These are phyloP conservation scores for Seriola quinqueradiata DNA, from an alignment of 2,113 vertebrate species.

Conservation along the genomic window DNA sequence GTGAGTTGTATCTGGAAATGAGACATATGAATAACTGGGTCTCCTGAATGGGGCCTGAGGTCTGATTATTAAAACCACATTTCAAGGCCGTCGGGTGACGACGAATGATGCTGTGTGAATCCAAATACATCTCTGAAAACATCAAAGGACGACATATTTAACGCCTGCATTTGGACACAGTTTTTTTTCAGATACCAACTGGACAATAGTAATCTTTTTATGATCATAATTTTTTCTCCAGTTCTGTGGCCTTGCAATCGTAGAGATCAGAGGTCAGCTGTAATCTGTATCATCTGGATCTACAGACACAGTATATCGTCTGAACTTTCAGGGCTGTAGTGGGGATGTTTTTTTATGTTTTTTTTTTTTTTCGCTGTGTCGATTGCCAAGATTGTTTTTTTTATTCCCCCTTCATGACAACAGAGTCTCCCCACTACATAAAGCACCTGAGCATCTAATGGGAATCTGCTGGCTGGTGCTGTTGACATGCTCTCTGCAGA, in stretches of 20 bases:
- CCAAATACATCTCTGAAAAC: neutral
- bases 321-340: neutral
- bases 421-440: constrained; percentile 6
- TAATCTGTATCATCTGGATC: constrained; percentile 16
- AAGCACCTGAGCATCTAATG: constrained; percentile 71
- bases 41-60: neutral
- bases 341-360: constrained; percentile 2
- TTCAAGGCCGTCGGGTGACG: neutral
- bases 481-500: constrained; percentile 62
- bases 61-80: neutral
- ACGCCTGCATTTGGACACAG: neutral
- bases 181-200: neutral
- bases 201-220: neutral
- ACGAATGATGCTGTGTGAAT: neutral
- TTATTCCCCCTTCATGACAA: constrained; percentile 3
- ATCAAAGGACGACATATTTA: neutral
- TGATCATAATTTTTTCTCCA: too few relatives aligned
- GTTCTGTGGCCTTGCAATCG: neutral
- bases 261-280: neutral
- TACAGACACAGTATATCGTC: neutral
- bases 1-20: too few relatives aligned
- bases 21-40: neutral
- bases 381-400: neutral
- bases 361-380: constrained; percentile 1
- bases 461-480: constrained; percentile 61